Evolutionary conservation across 35 echinoderm and acorn worm species (phyloP).

Genomic region (Lytechinus variegatus): DNA sequence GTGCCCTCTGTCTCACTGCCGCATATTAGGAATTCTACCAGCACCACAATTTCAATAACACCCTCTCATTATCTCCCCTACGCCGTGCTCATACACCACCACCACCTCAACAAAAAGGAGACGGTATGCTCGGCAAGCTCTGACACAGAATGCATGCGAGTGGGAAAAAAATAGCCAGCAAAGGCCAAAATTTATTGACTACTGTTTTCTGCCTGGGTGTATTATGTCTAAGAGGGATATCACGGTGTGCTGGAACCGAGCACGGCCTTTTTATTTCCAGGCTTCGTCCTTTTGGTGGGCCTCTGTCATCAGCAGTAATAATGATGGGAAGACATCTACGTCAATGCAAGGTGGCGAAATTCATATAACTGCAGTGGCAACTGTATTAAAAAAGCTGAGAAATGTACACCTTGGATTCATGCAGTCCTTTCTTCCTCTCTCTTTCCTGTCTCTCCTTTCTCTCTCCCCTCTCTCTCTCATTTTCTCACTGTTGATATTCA

Average conservation of each 20-base stretch:
- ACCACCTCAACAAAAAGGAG: neutral
- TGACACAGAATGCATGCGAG: slow-evolving; percentile 5
- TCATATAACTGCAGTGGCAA: neutral
- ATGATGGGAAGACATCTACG: neutral
- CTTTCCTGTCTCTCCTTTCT: neutral
- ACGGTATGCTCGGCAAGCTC: neutral
- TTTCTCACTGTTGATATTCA: no score
- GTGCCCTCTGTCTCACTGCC: neutral
- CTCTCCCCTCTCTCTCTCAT: no score
- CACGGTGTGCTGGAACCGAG: neutral
- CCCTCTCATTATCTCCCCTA: neutral
- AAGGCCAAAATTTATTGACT: neutral
- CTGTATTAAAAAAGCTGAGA: neutral
- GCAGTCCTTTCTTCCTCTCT: neutral
- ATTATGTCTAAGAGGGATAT: neutral
- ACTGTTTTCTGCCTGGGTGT: neutral
- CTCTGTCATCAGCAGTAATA: neutral
- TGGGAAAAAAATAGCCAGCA: slow-evolving; percentile 8
- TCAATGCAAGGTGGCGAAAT: neutral
- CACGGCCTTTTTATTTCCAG: neutral
- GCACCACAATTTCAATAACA: neutral
- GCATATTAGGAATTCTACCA: slow-evolving; percentile 2
- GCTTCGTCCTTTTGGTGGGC: neutral
- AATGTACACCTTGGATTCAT: neutral
- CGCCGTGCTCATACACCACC: neutral